Evolutionary conservation across 2,888 invertebrate species (phyloP).

Genomic region (Stenoptilia bipunctidactyla): DNA sequence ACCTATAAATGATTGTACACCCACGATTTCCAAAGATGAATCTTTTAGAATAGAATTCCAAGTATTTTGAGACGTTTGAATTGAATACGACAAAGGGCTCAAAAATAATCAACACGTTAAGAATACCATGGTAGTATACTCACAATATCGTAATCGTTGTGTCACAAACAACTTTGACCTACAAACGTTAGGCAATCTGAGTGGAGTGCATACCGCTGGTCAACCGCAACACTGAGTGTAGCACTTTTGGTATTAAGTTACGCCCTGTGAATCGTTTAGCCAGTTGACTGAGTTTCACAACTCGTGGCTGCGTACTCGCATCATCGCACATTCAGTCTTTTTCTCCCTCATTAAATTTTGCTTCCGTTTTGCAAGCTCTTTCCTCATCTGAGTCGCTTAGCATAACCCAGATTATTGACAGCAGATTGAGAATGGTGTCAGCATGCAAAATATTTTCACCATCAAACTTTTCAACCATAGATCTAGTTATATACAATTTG

Average conservation of each 20-base stretch:
- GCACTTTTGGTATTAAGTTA: conserved; percentile 33
- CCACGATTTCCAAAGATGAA: conserved; percentile 46
- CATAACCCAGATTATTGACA: no score
- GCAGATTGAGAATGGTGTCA: no score
- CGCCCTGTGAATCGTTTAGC: conserved; percentile 23
- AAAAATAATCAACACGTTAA: not conserved
- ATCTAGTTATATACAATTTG: not conserved
- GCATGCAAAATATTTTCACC: no score
- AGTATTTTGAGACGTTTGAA: conserved; percentile 19
- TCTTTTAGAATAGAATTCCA: conserved; percentile 26
- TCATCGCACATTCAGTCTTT: conserved; percentile 39
- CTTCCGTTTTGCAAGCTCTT: conserved; percentile 24
- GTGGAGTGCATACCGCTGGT: conserved; percentile 18
- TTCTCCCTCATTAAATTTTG: conserved; percentile 37
- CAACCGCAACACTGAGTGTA: conserved; percentile 25
- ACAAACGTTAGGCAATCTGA: conserved; percentile 6
- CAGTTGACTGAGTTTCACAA: conserved; percentile 22
- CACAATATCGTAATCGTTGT: not conserved
- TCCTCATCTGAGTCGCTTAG: conserved; percentile 28
- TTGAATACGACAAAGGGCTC: not conserved
- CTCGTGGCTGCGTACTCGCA: conserved; percentile 47
- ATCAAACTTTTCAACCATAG: not conserved
- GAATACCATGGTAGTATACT: not conserved
- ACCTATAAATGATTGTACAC: conserved; percentile 59
- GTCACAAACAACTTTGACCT: not conserved